phyloP scores from a whole-genome alignment of 2,888 invertebrate genomes.

The Drosophila antonietae region DNA sequence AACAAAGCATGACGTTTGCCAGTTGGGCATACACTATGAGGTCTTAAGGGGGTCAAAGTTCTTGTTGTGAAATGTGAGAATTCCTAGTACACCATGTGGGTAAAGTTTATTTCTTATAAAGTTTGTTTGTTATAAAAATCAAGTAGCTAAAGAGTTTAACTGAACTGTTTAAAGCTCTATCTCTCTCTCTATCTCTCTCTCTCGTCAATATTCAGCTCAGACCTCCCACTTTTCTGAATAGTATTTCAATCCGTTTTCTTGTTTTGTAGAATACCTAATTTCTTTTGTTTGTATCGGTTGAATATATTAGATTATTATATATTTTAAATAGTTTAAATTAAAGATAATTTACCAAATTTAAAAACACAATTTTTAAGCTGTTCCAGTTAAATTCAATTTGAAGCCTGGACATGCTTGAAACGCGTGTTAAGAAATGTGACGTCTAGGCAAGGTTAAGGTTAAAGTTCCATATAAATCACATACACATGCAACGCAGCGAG shows the following conservation, averaged over 20 bases:
- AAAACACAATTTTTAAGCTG: background rate
- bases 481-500: constrained; percentile 63
- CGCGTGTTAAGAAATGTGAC: constrained; percentile 62
- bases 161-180: no score
- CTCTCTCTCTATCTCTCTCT: no score
- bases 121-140: no score
- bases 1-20: constrained; percentile 64
- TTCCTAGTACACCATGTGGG: constrained; percentile 41
- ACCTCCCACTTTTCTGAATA: no score
- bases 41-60: constrained; percentile 10
- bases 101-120: background rate
- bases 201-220: no score
- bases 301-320: no score
- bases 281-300: no score
- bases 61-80: constrained; percentile 39
- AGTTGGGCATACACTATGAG: constrained; percentile 16
- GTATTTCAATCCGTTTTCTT: no score
- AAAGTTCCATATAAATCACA: constrained; percentile 69
- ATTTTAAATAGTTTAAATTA: no score
- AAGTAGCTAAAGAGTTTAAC: no score
- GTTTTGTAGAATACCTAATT: no score
- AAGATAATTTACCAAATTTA: no score
- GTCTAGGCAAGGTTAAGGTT: constrained; percentile 64
- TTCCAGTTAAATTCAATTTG: constrained; percentile 11
- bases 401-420: constrained; percentile 44